Evolutionary conservation across 2,888 invertebrate species (phyloP).

Genomic region (Entomobrya multifasciata): DNA sequence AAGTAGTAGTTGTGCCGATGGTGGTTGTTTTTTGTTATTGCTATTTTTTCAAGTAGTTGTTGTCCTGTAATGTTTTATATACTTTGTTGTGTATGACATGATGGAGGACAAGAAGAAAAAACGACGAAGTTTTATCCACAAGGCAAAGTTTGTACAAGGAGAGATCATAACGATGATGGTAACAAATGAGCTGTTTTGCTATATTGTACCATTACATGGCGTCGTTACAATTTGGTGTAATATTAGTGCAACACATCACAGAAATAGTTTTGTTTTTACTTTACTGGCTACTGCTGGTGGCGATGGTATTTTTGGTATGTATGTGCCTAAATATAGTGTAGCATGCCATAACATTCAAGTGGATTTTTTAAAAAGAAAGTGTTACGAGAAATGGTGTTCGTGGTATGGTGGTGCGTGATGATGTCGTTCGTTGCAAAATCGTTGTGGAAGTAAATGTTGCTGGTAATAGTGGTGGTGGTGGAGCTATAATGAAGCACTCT

Average conservation of each 20-base stretch:
- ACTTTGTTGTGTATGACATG: not conserved
- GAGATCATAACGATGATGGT: conserved; percentile 39
- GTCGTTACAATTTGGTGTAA: too few species aligned
- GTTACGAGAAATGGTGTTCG: too few species aligned
- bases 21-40: conserved; percentile 7
- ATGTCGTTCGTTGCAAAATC: too few species aligned
- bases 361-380: not conserved
- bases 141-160: conserved; percentile 17
- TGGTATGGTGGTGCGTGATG: too few species aligned
- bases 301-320: conserved; percentile 6
- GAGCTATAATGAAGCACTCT: not conserved
- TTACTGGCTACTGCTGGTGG: not conserved
- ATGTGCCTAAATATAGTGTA: not conserved
- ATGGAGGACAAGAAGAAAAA: not conserved
- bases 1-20: not conserved
- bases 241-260: too few species aligned
- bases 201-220: not conserved
- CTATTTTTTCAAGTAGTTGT: not conserved
- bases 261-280: too few species aligned
- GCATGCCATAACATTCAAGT: not conserved
- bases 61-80: not conserved
- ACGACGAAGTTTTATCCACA: too few species aligned
- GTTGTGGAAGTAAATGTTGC: too few species aligned
- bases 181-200: conserved; percentile 53
- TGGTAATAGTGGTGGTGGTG: not conserved